A percentile compares a stretch with the other conserved stretches of the same genome.
These are phyloP conservation scores for Maylandia zebra DNA, from an alignment of 2,113 vertebrate species.

Conservation along the genomic window DNA sequence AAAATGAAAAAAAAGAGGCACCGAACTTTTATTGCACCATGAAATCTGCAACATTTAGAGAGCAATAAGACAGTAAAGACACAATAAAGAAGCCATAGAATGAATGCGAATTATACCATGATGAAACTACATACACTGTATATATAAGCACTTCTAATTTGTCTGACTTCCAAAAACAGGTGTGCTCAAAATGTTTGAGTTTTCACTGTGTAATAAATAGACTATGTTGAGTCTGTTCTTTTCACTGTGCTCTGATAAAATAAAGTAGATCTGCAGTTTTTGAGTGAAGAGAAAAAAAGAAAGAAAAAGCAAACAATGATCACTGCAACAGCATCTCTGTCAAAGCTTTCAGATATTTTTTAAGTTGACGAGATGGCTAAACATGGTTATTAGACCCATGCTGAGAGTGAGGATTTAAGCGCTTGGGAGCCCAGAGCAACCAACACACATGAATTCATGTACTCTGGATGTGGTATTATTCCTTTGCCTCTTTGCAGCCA, in stretches of 20 bases:
- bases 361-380: constrained; percentile 8
- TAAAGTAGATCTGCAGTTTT: not conserved
- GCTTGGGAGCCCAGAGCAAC: constrained; percentile 7
- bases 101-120: not conserved
- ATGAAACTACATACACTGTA: not conserved
- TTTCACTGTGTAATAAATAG: not conserved
- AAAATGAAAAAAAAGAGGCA: not conserved
- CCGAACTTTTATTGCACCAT: not conserved
- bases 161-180: not conserved
- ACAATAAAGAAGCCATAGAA: not conserved
- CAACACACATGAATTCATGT: constrained; percentile 39
- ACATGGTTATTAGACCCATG: constrained; percentile 17
- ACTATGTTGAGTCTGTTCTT: not conserved
- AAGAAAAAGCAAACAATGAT: not conserved
- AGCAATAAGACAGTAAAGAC: not conserved
- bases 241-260: not conserved
- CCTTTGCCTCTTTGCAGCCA: constrained; percentile 40
- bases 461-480: constrained; percentile 38
- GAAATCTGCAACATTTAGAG: not conserved
- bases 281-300: not conserved
- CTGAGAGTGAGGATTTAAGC: not conserved
- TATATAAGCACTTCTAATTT: not conserved
- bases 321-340: not conserved
- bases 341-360: not conserved
- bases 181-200: not conserved